Evolutionary conservation across 2,113 vertebrate genomes (phyloP).

Genomic region (Aptenodytes forsteri): DNA sequence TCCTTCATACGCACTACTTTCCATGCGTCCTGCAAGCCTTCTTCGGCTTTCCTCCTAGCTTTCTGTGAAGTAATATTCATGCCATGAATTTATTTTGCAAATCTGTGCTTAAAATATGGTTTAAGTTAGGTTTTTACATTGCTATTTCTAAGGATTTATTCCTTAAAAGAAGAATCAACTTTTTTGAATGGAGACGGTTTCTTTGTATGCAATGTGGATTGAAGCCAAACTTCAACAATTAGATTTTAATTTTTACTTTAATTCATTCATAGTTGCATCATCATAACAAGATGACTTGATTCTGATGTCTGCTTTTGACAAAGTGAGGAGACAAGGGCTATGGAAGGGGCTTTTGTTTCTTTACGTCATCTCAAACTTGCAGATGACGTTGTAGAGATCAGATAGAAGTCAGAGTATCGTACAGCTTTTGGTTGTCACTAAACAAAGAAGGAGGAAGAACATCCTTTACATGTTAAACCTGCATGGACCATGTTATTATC

Average conservation of each 20-base stretch:
- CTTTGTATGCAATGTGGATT: background rate
- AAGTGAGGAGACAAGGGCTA: background rate
- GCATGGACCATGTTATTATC: background rate
- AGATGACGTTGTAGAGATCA: background rate
- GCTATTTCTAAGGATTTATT: background rate
- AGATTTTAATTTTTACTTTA: background rate
- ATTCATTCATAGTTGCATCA: background rate
- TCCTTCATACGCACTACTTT: background rate
- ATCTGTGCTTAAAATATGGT: background rate
- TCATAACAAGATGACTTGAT: background rate
- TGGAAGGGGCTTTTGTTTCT: background rate
- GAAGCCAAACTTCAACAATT: background rate
- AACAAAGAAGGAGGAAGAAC: background rate
- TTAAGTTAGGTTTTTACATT: background rate
- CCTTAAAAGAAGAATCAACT: background rate
- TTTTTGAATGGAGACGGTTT: background rate
- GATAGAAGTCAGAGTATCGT: background rate
- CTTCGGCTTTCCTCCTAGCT: background rate
- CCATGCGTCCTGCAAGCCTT: background rate
- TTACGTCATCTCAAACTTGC: background rate
- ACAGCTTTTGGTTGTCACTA: background rate
- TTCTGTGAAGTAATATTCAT: background rate
- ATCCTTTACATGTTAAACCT: background rate
- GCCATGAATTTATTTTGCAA: background rate
- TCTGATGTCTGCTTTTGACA: background rate